Evolutionary conservation across 2,888 invertebrate species (phyloP).

Genomic region (Geotrupes spiniger): DNA sequence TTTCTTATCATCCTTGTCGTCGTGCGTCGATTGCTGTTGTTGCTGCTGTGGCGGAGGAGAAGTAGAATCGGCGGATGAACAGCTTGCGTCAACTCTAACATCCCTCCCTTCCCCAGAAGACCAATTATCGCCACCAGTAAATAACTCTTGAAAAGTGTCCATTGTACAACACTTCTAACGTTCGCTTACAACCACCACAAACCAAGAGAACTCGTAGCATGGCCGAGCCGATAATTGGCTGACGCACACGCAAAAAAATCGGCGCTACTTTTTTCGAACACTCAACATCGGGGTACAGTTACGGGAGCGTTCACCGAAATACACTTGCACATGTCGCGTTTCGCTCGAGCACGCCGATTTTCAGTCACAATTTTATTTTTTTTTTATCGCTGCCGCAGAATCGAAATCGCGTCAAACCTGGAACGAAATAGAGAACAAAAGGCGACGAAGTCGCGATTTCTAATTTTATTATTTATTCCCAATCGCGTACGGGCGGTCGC

Average conservation of each 20-base stretch:
- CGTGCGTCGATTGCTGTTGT: constrained; percentile 22
- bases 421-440: constrained; percentile 1
- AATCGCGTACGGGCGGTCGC: too few relatives aligned
- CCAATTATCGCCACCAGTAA: constrained; percentile 45
- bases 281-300: neutral
- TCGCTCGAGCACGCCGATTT: neutral
- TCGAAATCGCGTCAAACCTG: neutral
- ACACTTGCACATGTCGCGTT: neutral
- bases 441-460: neutral
- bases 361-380: too few relatives aligned
- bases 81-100: constrained; percentile 27
- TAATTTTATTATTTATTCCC: too few relatives aligned
- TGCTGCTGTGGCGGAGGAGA: constrained; percentile 52
- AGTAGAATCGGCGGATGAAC: constrained; percentile 57
- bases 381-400: neutral
- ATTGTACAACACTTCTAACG: constrained; percentile 43
- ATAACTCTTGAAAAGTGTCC: constrained; percentile 53
- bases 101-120: constrained; percentile 23
- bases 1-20: constrained; percentile 56
- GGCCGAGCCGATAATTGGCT: constrained; percentile 32
- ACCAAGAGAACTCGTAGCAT: constrained; percentile 32
- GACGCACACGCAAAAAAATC: constrained; percentile 20
- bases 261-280: neutral
- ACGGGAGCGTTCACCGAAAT: neutral
- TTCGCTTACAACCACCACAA: constrained; percentile 29